phyloP scores from a whole-genome alignment of 1,140 invertebrate species.

The Drosophila micromelanica region DNA sequence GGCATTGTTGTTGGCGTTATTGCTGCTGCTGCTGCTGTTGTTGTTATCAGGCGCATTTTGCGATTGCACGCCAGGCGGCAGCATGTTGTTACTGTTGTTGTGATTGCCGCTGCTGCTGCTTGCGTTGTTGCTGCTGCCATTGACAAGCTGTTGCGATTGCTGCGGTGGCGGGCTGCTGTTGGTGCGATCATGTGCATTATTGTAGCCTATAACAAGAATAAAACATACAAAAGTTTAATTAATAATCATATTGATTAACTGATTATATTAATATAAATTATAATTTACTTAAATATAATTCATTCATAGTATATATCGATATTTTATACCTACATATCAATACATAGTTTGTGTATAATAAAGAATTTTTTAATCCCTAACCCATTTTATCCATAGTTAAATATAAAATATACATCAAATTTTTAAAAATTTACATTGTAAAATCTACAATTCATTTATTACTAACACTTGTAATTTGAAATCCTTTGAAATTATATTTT shows the following conservation, averaged over 20 bases:
- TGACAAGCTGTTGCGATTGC: slow-evolving; percentile 57
- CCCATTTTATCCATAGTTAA: too few relatives aligned
- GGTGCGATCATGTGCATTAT: slow-evolving; percentile 62
- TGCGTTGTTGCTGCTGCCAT: slow-evolving; percentile 40
- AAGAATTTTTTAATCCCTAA: too few relatives aligned
- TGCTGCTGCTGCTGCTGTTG: slow-evolving; percentile 47
- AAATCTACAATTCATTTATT: too few relatives aligned
- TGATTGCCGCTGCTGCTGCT: slow-evolving; percentile 47
- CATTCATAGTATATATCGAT: too few relatives aligned
- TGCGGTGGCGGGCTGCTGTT: slow-evolving; percentile 71
- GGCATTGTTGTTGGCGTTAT: slow-evolving; percentile 41
- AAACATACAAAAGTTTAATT: not conserved
- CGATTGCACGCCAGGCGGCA: slow-evolving; percentile 60
- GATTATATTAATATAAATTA: not conserved
- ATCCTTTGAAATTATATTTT: slow-evolving; percentile 1
- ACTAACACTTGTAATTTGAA: not conserved
- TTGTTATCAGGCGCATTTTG: slow-evolving; percentile 41
- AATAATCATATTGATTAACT: slow-evolving; percentile 20
- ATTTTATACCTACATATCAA: too few relatives aligned
- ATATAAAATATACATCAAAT: too few relatives aligned
- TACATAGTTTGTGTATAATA: too few relatives aligned
- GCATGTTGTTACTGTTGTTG: slow-evolving; percentile 60
- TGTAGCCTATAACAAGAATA: slow-evolving; percentile 57
- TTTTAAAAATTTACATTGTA: too few relatives aligned
- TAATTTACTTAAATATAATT: not conserved